Evolutionary conservation across 1,140 invertebrate species (phyloP), one percentile per base, ranked within the genome.

Genomic region (Gerris buenoi): DNA sequence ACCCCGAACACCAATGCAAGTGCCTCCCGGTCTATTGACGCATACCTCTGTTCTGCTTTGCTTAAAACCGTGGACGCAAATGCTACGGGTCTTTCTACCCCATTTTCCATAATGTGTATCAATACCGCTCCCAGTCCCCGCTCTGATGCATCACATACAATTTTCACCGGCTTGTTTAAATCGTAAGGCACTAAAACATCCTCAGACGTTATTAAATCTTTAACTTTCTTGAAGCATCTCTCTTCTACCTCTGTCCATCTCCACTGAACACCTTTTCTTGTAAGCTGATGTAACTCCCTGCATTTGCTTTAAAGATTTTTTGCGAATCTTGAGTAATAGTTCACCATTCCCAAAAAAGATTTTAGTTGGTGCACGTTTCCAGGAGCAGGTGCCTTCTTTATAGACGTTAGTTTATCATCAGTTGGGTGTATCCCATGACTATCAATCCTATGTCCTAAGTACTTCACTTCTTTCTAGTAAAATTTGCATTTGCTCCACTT

Each of bases 141-240:
- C 22, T 60, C 58, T 13, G 58, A 60, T 22, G 58, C 58, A 60
- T 60, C 58, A 60, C 58, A 60, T 3, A 60, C 58, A 15, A 60
- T 22, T n/a, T n/a, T 60, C 10, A 60, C 22, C 5, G 23, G 58
- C 23, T 60, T 60, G 3, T 60, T 25, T 60, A 60, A 25, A 60
- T 60, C 58, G 23, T 60, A 60, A 3, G 23, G 58, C 3, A 60
- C 58, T 5, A 60, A 3, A 60, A 25, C 23, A 25, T 5, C 58
- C 3, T 60, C 58, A 22, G 5, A 14, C 3, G 58, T n/a, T 2
- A 60, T n/a, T 3, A 60, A 13, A 22, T 25, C 23, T 22, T 60
- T 60, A 15, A 60, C 22, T 25, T n/a, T 60, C 3, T 25, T 25
- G 23, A 60, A 60, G 5, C 15, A 15, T n/a, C 23, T 5, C 23